Evolutionary conservation across 2,888 invertebrate genomes (phyloP), one percentile per base, ranked within the genome.

Genomic region (Tanypteryx hageni): DNA sequence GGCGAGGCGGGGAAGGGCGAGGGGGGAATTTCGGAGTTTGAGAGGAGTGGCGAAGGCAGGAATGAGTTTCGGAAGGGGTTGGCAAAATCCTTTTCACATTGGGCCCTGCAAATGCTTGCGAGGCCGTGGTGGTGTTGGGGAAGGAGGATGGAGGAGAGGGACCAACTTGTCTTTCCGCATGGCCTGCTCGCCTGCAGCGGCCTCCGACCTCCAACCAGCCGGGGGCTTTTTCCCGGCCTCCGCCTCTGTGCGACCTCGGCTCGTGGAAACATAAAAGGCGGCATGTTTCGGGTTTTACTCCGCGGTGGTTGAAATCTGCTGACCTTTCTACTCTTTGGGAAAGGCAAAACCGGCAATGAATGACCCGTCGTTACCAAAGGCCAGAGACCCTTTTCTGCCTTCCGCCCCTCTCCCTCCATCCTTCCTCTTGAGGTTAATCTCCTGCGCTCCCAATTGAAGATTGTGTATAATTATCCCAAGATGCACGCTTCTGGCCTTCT

Each of bases 351-450:
- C 89, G 89, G 89, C 64, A 89, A 89, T 89, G 89, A 89, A 89
- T 89, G 89, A 64, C 64, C 89, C 89, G 64, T 68, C 89, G 44
- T 89, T 89, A 89, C 64, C 89, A 89, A 89, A 89, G 61, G 86
- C 13, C 61, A 59, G 14, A 22, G 2, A 3, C 68, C 68, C 68
- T 68, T 44, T 44, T 44, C 44, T 13, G 8, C 31, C 31, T 44
- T 18, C 82, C 14, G n/a, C n/a, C n/a, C n/a, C 58, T 22, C n/a
- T 27, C 58, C 11, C 85, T 27, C 27, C 86, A 59, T 61, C 0
- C 11, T 7, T 61, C 0, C 11, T 7, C 44, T 64, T n/a, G 44
- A 68, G 89, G 89, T 64, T 89, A 64, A 68, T 89, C 89, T 86
- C 31, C 61, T 27, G 16, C 18, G 86, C 27, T 61, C 27, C 86